Evolutionary conservation across 1,140 invertebrate species (phyloP), one percentile per base, ranked within the genome.

Genomic region (Harpegnathos saltator): DNA sequence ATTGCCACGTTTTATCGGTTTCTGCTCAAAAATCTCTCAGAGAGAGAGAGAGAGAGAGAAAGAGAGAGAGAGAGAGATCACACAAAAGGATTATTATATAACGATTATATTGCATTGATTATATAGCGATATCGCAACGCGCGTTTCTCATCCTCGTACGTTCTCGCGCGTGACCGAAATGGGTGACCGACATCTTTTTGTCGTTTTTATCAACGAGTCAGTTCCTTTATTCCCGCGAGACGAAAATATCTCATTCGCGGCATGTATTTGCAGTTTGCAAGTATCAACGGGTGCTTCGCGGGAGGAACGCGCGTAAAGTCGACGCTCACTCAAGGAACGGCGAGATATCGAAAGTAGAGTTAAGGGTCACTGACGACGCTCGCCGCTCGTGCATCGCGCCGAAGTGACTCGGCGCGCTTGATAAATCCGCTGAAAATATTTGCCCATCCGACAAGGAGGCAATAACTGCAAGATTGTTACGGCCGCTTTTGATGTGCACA

Each of bases 371-470:
- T 63, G 73, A 22, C 11, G 7, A 15, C 14, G 26, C 26, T 44
- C 14, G 52, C 56, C 22, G 11, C 29, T 19, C 59, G 26, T 48
- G 33, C 33, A 7, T n/a, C n/a, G 5, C 29, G 29, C 29, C 38
- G 26, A 75, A 50, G 44, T 52, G 9, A 9, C 4, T 9, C 15
- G 61, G 19, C 24, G 26, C 9, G 1, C 12, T 17, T 54, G 73
- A 77, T 77, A 77, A n/a, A 65, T 15, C 19, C 7, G 2, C 29
- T 48, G 4, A 65, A 65, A 54, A 77, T 63, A 52, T 52, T 52
- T 63, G 50, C 33, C 52, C 22, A 24, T 22, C 0, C 33, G 17
- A 19, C 14, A 15, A 48, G 17, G 44, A 9, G 0, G 33, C 22
- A 61, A 73, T 22, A 24, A 73, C 14, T 29, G 5, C 5, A 29